Conservation (phyloP, 2,113 vertebrate species). For the Cyanocitta stelleri region DNA sequence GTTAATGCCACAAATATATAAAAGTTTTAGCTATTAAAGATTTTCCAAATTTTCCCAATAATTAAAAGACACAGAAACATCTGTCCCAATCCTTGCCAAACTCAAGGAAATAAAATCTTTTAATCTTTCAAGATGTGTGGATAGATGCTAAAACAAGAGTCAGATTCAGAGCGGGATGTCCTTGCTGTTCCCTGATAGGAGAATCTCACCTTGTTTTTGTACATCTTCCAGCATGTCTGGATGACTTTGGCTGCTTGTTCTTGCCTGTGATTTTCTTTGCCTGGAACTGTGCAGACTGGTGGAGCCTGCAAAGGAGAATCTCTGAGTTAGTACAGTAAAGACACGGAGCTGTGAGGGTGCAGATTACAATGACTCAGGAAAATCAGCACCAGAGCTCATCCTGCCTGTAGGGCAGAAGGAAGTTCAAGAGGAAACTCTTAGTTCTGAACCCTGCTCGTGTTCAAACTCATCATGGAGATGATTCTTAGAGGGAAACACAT, state of each 20-base stretch:
- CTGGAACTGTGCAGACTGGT: background rate
- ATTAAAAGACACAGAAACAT: background rate
- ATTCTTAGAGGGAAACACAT: background rate
- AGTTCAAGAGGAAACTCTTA: background rate
- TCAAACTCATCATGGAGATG: background rate
- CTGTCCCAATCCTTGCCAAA: background rate
- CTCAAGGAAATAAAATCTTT: background rate
- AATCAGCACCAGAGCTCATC: background rate
- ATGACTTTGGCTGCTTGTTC: slow-evolving; percentile 74
- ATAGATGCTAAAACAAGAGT: background rate
- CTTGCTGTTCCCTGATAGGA: background rate
- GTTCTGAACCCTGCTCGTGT: background rate
- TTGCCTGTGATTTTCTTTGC: background rate
- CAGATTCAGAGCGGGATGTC: background rate
- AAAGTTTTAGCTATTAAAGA: background rate
- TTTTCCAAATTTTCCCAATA: background rate
- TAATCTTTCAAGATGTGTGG: background rate
- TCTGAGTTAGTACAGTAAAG: background rate
- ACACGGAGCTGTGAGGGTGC: background rate
- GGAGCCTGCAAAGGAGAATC: background rate
- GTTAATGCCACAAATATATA: background rate
- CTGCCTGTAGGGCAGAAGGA: background rate
- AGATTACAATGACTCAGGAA: background rate
- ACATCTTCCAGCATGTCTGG: slow-evolving; percentile 76
- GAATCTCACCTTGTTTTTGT: slow-evolving; percentile 68